phyloP scores from a whole-genome alignment of 1,140 invertebrate genomes.

The Tachypleus tridentatus region DNA sequence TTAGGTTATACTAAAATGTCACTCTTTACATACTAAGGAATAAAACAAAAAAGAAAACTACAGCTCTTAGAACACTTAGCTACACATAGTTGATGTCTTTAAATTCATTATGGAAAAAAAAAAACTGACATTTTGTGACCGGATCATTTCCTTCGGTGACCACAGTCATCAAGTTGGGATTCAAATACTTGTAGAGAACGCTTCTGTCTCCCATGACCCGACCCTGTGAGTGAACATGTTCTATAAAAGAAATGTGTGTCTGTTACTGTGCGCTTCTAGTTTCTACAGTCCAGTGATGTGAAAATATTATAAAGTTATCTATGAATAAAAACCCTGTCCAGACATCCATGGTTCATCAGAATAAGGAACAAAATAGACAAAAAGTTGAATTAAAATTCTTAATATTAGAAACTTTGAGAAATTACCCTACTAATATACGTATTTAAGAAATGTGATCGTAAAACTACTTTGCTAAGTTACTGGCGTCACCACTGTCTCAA shows the following conservation, averaged over 20 bases:
- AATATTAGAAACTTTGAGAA: not conserved
- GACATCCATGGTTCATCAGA: too few relatives aligned
- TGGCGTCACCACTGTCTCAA: too few relatives aligned
- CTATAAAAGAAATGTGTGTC: conserved; percentile 34
- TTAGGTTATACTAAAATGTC: too few relatives aligned
- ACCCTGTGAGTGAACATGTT: conserved; percentile 91
- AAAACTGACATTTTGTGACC: conserved; percentile 52
- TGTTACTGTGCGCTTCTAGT: conserved; percentile 6
- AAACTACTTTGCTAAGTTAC: too few relatives aligned
- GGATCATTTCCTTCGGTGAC: conserved; percentile 63
- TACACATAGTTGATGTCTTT: too few relatives aligned
- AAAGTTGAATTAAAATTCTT: conserved; percentile 4
- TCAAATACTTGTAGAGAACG: conserved; percentile 96
- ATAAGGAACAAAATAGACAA: not conserved
- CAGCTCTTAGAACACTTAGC: too few relatives aligned
- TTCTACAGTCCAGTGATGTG: not conserved
- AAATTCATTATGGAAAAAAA: too few relatives aligned
- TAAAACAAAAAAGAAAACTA: too few relatives aligned
- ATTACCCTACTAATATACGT: too few relatives aligned
- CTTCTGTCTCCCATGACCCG: conserved; percentile 86
- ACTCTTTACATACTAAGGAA: too few relatives aligned
- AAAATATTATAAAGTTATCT: not conserved
- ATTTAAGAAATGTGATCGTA: conserved; percentile 1
- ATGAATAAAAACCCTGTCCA: too few relatives aligned
- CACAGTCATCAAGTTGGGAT: conserved; percentile 89